Base-by-base conservation (phyloP, 2,113 vertebrate genomes). In the Catharus minimus region DNA sequence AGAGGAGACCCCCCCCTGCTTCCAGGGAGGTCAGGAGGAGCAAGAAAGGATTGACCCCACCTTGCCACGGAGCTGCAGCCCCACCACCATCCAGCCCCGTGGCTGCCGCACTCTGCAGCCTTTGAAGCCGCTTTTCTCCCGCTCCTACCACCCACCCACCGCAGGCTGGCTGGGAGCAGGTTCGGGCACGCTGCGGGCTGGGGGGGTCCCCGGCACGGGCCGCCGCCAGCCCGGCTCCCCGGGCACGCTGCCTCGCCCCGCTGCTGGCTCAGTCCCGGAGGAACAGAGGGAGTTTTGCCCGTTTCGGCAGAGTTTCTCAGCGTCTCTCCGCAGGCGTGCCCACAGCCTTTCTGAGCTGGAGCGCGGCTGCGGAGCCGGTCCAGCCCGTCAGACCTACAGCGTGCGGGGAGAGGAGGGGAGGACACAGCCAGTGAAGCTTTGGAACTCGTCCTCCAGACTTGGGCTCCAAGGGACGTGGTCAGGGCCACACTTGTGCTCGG, bases 321-420 rank as follows among this genome's bases (percentile, higher is more conserved):
- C 74, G 62, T 79, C 78, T 84, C 87, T 92, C 88, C 30, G 36
- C 84, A 57, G 94, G 95, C 75, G 39, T 65, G 86, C 82, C 88
- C 84, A 60, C 22, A 24, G 90, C 62, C 66, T 15, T 49, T 41
- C 78, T 82, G 62, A 88, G 77, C 10, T 1, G 1, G 80, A 36
- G n/a, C 12, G 33, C 1, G 13, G 86, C 93, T 71, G 93, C 5
- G 76, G 81, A 94, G 95, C 92, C 69, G 55, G 95, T 90, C 95
- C 88, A 53, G 95, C 95, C 67, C 86, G 78, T 93, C 95, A 88
- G 88, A 91, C 86, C 68, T 92, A 81, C 88, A 82, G 92, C 11
- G 0, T 11, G 7, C 4, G 0, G 15, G 47, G 57, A 88, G 52
- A 83, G 80, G 67, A 82, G 52, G 60, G n/a, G n/a, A 90, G 68